Evolutionary conservation across 1,140 invertebrate species (phyloP).

Genomic region (Plutomurus gul): DNA sequence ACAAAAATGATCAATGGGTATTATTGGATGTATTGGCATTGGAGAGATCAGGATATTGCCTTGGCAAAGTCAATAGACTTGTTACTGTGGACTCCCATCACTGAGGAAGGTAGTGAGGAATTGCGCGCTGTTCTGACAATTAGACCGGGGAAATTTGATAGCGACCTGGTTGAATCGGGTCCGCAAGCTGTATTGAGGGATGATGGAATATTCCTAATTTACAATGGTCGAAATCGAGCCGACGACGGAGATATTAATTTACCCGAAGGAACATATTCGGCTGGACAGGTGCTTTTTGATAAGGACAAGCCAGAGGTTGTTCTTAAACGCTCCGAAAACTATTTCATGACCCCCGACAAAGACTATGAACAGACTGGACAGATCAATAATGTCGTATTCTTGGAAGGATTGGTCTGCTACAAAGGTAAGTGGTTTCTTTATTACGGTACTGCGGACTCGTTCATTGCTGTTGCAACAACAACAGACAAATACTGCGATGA

Average conservation of each 20-base stretch:
- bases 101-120: background rate
- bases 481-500: too few relatives aligned
- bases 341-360: constrained; percentile 41
- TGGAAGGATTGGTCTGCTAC: constrained; percentile 31
- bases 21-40: constrained; percentile 44
- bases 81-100: constrained; percentile 28
- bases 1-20: constrained; percentile 31
- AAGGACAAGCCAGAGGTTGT: background rate
- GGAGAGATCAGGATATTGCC: constrained; percentile 7
- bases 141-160: constrained; percentile 31
- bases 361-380: constrained; percentile 34
- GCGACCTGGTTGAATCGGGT: constrained; percentile 40
- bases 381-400: constrained; percentile 35
- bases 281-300: constrained; percentile 34
- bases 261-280: constrained; percentile 10
- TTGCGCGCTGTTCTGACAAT: constrained; percentile 20
- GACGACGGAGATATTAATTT: constrained; percentile 8
- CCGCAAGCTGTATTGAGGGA: constrained; percentile 40
- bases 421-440: constrained; percentile 37
- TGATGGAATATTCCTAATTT: constrained; percentile 45
- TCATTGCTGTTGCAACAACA: constrained; percentile 39
- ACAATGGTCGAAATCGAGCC: constrained; percentile 20
- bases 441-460: constrained; percentile 43
- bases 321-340: background rate
- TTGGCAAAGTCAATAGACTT: constrained; percentile 25